phyloP scores from a whole-genome alignment of 2,888 invertebrate genomes.

The Falcaria lacertinaria region DNA sequence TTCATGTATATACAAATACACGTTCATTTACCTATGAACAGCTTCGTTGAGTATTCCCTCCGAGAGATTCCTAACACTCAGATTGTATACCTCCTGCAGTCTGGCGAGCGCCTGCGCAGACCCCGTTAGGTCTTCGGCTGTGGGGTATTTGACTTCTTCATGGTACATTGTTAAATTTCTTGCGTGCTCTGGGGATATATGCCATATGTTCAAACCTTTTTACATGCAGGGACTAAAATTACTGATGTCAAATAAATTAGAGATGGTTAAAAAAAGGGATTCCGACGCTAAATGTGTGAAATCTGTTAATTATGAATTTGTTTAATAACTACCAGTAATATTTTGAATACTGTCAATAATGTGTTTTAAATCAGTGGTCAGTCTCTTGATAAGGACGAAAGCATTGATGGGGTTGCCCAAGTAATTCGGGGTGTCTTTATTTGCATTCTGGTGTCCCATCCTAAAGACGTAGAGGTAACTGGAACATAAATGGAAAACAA shows the following conservation, averaged over 20 bases:
- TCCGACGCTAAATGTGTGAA: too few species aligned
- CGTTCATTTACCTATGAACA: constrained; percentile 82
- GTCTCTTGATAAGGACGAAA: constrained; percentile 94
- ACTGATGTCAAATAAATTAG: too few species aligned
- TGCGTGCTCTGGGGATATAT: constrained; percentile 80
- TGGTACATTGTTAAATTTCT: constrained; percentile 88
- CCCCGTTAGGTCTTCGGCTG: constrained; percentile 95
- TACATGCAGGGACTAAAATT: too few species aligned
- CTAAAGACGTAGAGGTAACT: constrained; percentile 87
- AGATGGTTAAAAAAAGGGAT: too few species aligned
- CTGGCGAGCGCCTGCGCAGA: constrained; percentile 96
- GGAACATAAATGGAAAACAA: too few species aligned
- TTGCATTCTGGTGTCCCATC: constrained; percentile 87
- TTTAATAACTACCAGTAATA: constrained; percentile 54
- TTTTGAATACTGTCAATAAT: constrained; percentile 87
- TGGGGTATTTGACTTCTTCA: constrained; percentile 90
- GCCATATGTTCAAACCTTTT: background rate
- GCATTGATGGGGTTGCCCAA: constrained; percentile 97
- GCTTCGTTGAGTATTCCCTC: constrained; percentile 92
- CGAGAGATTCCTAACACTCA: constrained; percentile 90
- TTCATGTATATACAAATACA: too few species aligned
- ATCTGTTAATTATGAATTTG: too few species aligned
- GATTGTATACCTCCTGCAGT: constrained; percentile 95
- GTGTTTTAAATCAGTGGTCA: constrained; percentile 94
- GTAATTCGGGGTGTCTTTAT: constrained; percentile 88